Evolutionary conservation across 2,888 invertebrate genomes (phyloP).

Genomic region (Phortica magna): DNA sequence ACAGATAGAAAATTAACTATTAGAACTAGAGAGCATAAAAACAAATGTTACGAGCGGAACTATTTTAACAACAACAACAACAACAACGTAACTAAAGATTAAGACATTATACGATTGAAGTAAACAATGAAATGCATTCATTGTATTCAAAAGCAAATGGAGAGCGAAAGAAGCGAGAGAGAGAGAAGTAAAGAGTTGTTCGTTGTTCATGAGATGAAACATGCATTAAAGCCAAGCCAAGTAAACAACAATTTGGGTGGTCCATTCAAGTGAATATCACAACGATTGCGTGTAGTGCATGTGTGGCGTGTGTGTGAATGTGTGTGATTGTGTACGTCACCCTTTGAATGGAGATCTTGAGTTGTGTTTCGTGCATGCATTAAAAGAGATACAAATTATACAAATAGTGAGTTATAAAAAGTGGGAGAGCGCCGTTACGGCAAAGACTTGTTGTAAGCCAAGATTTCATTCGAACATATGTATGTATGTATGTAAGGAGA

Average conservation of each 20-base stretch:
- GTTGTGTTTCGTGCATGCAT: too few relatives aligned
- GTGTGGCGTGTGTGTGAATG: neutral
- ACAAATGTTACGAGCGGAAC: neutral
- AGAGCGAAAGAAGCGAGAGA: conserved; percentile 15
- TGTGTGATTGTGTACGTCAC: neutral
- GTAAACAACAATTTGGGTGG: neutral
- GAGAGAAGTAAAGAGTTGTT: neutral
- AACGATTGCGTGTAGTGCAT: neutral
- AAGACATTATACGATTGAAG: conserved; percentile 76
- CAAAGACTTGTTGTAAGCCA: too few relatives aligned
- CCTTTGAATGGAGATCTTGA: too few relatives aligned
- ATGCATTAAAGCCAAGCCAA: neutral
- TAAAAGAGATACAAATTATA: conserved; percentile 9
- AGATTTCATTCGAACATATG: too few relatives aligned
- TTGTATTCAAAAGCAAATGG: conserved; percentile 16
- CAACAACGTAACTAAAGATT: conserved; percentile 69
- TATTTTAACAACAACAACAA: conserved; percentile 30
- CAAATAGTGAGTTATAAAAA: neutral
- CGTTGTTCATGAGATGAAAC: neutral
- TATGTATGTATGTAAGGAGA: too few relatives aligned
- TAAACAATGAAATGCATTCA: conserved; percentile 66
- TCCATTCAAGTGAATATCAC: neutral
- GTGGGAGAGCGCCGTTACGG: neutral
- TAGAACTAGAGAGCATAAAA: neutral
- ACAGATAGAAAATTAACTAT: too few relatives aligned